Percentiles rank a stretch among this genome's conserved stretches.
Evolutionary conservation across 2,797 vertebrate genomes (phyloP).

Genomic region (Sarcoramphus papa): DNA sequence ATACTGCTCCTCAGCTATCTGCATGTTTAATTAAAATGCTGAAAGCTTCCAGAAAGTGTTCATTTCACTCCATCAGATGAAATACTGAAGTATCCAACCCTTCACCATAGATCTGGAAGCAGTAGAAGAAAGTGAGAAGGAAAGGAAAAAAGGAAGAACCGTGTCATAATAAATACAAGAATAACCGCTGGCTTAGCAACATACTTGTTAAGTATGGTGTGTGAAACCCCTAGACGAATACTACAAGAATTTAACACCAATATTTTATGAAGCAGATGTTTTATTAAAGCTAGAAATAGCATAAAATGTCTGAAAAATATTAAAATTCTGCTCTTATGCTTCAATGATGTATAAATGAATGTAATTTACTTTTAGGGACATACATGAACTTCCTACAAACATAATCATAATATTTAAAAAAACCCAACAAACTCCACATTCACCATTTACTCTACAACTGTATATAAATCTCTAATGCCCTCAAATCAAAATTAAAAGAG

Average conservation of each 20-base stretch:
- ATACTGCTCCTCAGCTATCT: conserved; percentile 46
- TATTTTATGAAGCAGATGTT: not conserved
- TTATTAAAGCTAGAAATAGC: not conserved
- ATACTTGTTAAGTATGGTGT: not conserved
- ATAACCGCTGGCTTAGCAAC: not conserved
- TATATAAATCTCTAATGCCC: not conserved
- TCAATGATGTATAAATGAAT: not conserved
- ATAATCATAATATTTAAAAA: not conserved
- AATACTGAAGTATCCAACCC: not conserved
- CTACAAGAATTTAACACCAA: not conserved
- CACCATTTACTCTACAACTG: not conserved
- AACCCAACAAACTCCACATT: not conserved
- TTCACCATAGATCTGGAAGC: not conserved
- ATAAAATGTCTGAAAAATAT: not conserved
- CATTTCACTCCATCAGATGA: conserved; percentile 8
- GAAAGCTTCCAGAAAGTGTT: conserved; percentile 40
- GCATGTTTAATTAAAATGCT: conserved; percentile 67
- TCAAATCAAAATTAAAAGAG: not conserved
- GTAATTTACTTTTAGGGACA: not conserved
- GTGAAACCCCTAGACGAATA: not conserved
- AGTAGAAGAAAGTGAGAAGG: not conserved
- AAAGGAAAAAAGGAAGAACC: not conserved
- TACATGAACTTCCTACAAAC: not conserved
- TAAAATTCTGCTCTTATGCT: not conserved
- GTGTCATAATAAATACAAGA: not conserved